phyloP scores from a whole-genome alignment of 2,888 invertebrate genomes.

The Neoitamus cyanurus region DNA sequence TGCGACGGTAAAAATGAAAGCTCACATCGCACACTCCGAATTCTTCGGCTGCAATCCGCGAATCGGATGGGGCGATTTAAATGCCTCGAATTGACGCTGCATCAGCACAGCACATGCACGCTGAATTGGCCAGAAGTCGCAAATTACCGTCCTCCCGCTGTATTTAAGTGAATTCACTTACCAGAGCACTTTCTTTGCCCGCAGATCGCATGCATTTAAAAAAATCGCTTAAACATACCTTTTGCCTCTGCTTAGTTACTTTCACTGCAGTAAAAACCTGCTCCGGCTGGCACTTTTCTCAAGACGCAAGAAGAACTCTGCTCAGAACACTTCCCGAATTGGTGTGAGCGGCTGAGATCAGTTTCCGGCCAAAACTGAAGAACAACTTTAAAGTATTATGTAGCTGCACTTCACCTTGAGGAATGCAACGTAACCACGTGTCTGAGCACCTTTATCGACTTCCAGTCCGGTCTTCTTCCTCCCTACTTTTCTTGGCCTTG shows the following conservation, averaged over 20 bases:
- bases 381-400: slow-evolving; percentile 3
- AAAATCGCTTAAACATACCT: slow-evolving; percentile 6
- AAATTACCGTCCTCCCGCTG: neutral
- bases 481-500: neutral
- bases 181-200: slow-evolving; percentile 16
- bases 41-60: neutral
- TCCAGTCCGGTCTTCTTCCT: slow-evolving; percentile 8
- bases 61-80: neutral
- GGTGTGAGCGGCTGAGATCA: slow-evolving; percentile 19
- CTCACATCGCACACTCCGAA: neutral
- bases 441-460: slow-evolving; percentile 20
- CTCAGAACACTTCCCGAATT: slow-evolving; percentile 25
- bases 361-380: slow-evolving; percentile 23
- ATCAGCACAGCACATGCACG: slow-evolving; percentile 2
- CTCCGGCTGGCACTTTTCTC: slow-evolving; percentile 3
- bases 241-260: neutral
- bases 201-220: neutral
- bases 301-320: slow-evolving; percentile 21
- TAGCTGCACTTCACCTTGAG: slow-evolving; percentile 2
- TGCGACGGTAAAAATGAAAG: neutral
- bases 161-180: neutral
- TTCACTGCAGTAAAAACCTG: slow-evolving; percentile 24
- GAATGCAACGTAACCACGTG: slow-evolving; percentile 21
- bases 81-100: neutral
- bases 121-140: neutral